phyloP scores from a whole-genome alignment of 1,140 invertebrate genomes.

The Atta cephalotes region DNA sequence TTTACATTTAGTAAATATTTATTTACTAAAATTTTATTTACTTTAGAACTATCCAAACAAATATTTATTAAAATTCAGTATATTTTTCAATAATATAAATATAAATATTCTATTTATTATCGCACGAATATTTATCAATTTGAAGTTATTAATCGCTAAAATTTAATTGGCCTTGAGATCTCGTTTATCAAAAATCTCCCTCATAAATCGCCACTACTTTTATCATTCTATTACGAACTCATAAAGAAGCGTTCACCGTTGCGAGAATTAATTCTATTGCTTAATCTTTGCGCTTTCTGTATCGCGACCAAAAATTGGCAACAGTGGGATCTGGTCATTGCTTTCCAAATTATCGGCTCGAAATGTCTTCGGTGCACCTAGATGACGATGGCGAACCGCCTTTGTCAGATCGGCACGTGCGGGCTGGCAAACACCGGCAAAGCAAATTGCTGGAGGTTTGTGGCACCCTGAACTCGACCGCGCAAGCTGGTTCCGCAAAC shows the following conservation, averaged over 20 bases:
- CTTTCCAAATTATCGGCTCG: background rate
- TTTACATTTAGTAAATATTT: too few relatives aligned
- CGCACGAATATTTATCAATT: background rate
- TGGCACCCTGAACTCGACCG: conserved; percentile 38
- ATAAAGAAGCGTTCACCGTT: background rate
- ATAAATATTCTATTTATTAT: background rate
- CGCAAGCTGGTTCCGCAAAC: conserved; percentile 41
- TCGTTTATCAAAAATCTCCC: conserved; percentile 5
- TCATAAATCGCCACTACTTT: conserved; percentile 27
- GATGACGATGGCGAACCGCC: conserved; percentile 28
- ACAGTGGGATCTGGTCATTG: background rate
- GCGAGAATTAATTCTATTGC: conserved; percentile 22
- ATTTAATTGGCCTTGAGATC: background rate
- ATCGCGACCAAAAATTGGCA: background rate
- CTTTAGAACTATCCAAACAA: too few relatives aligned
- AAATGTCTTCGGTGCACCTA: background rate
- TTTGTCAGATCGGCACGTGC: conserved; percentile 61
- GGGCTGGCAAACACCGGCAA: conserved; percentile 11
- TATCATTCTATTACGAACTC: conserved; percentile 22
- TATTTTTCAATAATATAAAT: too few relatives aligned
- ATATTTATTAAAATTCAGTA: too few relatives aligned
- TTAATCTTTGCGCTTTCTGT: conserved; percentile 33
- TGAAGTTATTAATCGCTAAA: conserved; percentile 11
- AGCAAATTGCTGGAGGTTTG: conserved; percentile 64
- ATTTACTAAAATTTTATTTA: too few relatives aligned